These are phyloP conservation scores for Athalia rosae DNA, from an alignment of 2,888 invertebrate species.

Conservation along the genomic window DNA sequence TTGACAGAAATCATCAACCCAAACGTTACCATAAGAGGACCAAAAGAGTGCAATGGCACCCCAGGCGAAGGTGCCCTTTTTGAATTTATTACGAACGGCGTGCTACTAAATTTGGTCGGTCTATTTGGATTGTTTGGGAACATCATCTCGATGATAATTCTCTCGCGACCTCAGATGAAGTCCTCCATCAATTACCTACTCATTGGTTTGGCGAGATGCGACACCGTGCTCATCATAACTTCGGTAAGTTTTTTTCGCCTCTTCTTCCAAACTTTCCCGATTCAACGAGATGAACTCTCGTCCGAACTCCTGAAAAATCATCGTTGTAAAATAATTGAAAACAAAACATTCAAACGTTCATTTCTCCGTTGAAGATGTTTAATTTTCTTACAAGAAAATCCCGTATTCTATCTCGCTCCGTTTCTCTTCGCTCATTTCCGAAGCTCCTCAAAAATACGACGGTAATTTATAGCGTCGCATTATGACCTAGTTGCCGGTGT, in stretches of 20 bases:
- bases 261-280: not conserved
- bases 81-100: constrained; percentile 88
- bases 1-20: constrained; percentile 43
- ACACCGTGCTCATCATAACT: constrained; percentile 91
- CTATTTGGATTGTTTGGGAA: constrained; percentile 92
- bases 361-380: too few species aligned
- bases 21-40: constrained; percentile 17
- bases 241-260: constrained; percentile 76
- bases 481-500: too few species aligned
- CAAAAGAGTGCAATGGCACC: constrained; percentile 55
- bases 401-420: too few species aligned
- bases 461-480: too few species aligned
- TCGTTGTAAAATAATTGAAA: not conserved
- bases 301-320: too few species aligned
- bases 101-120: constrained; percentile 87
- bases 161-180: constrained; percentile 95
- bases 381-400: too few species aligned
- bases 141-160: constrained; percentile 91
- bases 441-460: too few species aligned
- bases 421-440: too few species aligned
- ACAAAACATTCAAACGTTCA: not conserved
- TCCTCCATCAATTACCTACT: constrained; percentile 96
- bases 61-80: constrained; percentile 76
- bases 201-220: constrained; percentile 94
- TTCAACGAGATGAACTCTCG: too few species aligned